phyloP scores from a whole-genome alignment of 2,888 invertebrate species.

The Helleia helle region DNA sequence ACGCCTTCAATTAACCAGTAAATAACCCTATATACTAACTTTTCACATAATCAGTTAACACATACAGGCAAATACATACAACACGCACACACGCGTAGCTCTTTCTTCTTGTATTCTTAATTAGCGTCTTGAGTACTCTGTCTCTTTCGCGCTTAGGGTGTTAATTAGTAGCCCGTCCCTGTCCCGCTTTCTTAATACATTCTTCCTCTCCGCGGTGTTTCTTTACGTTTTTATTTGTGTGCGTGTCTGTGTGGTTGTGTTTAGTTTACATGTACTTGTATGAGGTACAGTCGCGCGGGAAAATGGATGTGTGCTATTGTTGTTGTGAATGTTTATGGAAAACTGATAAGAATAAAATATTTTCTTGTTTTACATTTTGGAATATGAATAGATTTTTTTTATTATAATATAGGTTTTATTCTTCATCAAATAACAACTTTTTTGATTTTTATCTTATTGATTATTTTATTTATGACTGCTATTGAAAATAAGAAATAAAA shows the following conservation, averaged over 20 bases:
- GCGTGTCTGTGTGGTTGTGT: conserved; percentile 71
- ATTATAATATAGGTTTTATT: too few species aligned
- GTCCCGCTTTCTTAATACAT: conserved; percentile 75
- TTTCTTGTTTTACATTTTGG: too few species aligned
- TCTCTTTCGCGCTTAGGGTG: conserved; percentile 57
- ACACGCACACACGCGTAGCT: conserved; percentile 45
- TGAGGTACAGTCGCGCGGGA: conserved; percentile 45
- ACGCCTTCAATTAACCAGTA: conserved; percentile 70
- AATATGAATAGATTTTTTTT: too few species aligned
- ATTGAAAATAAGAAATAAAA: too few species aligned
- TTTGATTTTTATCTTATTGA: too few species aligned
- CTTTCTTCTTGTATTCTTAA: conserved; percentile 82
- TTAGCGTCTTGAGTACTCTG: conserved; percentile 70
- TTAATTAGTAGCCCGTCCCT: conserved; percentile 67
- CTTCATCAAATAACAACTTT: too few species aligned
- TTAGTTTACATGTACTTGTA: conserved; percentile 74
- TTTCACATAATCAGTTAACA: conserved; percentile 73
- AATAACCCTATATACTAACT: conserved; percentile 67
- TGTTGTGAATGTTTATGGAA: too few species aligned
- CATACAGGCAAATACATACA: conserved; percentile 43
- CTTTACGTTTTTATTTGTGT: conserved; percentile 74
- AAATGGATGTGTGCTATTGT: conserved; percentile 6
- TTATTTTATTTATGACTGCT: too few species aligned
- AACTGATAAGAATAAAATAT: too few species aligned
- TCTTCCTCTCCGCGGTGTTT: conserved; percentile 73